Evolutionary conservation across 2,113 vertebrate species (phyloP).

Genomic region (Phasianus colchicus): DNA sequence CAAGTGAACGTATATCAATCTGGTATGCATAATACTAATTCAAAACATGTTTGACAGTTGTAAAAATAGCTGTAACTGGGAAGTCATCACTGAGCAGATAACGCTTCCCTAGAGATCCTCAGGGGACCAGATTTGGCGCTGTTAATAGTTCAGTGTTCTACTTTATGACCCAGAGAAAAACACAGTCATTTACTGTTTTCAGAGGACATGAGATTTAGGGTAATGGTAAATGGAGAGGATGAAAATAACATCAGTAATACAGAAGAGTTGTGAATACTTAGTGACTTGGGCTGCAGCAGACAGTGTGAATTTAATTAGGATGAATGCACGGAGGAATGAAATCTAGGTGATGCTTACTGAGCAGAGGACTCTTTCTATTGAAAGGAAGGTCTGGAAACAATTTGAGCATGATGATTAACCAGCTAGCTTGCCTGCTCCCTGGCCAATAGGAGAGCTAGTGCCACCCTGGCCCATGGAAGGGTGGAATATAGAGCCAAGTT

Average conservation of each 20-base stretch:
- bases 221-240: neutral
- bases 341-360: neutral
- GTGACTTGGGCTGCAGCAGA: neutral
- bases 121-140: neutral
- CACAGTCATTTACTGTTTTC: neutral
- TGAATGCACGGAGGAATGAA: neutral
- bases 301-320: neutral
- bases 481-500: neutral
- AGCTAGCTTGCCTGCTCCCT: neutral
- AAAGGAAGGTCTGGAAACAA: neutral
- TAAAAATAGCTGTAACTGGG: slow-evolving; percentile 43
- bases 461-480: accelerated
- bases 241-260: neutral
- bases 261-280: neutral
- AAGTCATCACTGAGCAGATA: neutral
- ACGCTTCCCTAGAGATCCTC: neutral
- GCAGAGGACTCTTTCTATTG: neutral
- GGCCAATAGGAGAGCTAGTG: neutral
- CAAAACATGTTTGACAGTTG: neutral
- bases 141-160: neutral
- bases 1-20: neutral
- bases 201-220: neutral
- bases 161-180: neutral
- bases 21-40: neutral
- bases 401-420: neutral